A percentile compares a stretch with the other conserved stretches of the same genome.
These are phyloP conservation scores for Cryptotermes secundus DNA, from an alignment of 1,140 invertebrate genomes.

Conservation along the genomic window DNA sequence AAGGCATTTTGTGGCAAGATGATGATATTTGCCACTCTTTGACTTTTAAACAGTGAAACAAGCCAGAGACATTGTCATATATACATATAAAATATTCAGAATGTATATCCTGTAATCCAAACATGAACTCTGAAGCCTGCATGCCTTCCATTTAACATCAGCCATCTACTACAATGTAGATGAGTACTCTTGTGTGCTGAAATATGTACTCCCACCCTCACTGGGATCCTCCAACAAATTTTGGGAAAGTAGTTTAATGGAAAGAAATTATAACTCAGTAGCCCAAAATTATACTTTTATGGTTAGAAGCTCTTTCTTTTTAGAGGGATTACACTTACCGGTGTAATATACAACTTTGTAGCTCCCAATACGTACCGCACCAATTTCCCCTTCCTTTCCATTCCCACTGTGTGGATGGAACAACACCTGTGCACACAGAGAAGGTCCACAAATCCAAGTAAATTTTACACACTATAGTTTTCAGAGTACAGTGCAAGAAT, in stretches of 20 bases:
- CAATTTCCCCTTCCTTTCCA: slow-evolving; percentile 34
- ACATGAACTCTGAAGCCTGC: no score
- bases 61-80: no score
- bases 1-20: no score
- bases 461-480: background rate
- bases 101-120: no score
- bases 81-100: no score
- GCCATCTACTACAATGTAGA: background rate
- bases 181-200: background rate
- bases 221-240: background rate
- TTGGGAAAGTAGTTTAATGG: background rate
- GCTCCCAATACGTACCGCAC: slow-evolving; percentile 37
- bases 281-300: background rate
- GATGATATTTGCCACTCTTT: no score
- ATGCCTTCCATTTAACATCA: no score
- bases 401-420: slow-evolving; percentile 39
- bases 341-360: slow-evolving; percentile 38
- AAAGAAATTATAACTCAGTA: background rate
- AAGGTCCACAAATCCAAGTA: no score
- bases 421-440: slow-evolving; percentile 23
- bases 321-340: slow-evolving; percentile 28
- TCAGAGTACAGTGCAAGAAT: background rate
- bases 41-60: no score
- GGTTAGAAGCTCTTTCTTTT: no score
- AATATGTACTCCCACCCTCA: background rate